Percentiles rank a stretch among this genome's conserved stretches.
Conservation (phyloP, 1,140 invertebrate species). For the Caenorhabditis remanei region DNA sequence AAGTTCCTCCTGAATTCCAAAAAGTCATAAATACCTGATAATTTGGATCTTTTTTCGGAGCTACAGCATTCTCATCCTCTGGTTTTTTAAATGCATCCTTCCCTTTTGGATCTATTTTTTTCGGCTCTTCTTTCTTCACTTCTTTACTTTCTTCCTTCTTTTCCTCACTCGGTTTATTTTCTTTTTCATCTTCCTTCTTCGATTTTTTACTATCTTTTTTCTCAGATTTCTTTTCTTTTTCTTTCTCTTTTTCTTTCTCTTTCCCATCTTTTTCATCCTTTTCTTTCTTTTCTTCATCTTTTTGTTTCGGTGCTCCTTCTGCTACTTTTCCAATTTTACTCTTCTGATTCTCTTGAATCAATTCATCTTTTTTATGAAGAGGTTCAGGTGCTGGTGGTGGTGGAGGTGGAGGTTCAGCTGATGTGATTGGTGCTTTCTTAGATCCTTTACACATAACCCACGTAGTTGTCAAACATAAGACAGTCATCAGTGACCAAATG, state of each 20-base stretch:
- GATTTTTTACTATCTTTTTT: not conserved
- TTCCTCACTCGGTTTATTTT: not conserved
- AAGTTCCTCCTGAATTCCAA: not conserved
- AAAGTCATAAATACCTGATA: not conserved
- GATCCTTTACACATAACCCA: slow-evolving; percentile 17
- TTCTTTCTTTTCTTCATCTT: not conserved
- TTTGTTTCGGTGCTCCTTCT: not conserved
- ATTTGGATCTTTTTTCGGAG: slow-evolving; percentile 18
- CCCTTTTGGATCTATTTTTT: slow-evolving; percentile 16
- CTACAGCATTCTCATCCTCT: slow-evolving; percentile 31
- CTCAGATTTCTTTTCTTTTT: slow-evolving; percentile 16
- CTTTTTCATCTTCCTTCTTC: slow-evolving; percentile 1
- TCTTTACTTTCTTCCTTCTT: not conserved
- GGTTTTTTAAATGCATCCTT: slow-evolving; percentile 32
- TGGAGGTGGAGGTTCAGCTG: not conserved
- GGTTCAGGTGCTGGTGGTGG: slow-evolving; percentile 7
- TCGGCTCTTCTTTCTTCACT: not conserved
- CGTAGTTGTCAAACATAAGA: not conserved
- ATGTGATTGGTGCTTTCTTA: not conserved
- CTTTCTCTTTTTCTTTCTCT: not conserved
- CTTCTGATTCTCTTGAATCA: not conserved
- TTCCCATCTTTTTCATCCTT: not conserved
- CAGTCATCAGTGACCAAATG: slow-evolving; percentile 10
- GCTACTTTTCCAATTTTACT: not conserved
- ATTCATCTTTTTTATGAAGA: slow-evolving; percentile 11